These are phyloP conservation scores for Limonius californicus DNA, from an alignment of 1,140 invertebrate genomes.

Conservation along the genomic window DNA sequence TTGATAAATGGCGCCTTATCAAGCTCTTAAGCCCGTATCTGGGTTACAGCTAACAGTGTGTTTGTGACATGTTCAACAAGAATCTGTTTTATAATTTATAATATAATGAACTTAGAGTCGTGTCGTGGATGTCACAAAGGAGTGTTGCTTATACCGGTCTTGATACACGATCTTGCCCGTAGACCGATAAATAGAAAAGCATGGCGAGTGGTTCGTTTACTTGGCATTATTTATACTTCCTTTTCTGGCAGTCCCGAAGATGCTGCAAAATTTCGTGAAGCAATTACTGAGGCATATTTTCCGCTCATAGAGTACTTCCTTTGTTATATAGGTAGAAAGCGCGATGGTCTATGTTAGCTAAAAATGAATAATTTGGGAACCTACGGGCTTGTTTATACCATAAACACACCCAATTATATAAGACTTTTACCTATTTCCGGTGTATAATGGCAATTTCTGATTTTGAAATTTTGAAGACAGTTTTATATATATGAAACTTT, in stretches of 20 bases:
- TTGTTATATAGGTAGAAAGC: background rate
- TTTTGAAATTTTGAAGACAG: too few relatives aligned
- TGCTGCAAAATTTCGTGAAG: background rate
- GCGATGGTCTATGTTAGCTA: background rate
- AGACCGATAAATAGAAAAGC: too few relatives aligned
- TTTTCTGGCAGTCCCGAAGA: background rate
- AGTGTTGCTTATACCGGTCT: background rate
- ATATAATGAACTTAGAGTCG: background rate
- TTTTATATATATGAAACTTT: too few relatives aligned
- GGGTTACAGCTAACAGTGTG: background rate
- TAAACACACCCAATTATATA: too few relatives aligned
- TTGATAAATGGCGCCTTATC: background rate
- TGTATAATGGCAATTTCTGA: too few relatives aligned
- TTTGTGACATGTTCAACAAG: conserved; percentile 1
- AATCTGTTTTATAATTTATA: conserved; percentile 2
- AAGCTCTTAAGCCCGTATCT: background rate
- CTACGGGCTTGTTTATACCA: background rate
- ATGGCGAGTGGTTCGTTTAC: background rate
- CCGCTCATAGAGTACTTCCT: background rate
- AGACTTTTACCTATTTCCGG: too few relatives aligned
- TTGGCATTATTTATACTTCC: background rate
- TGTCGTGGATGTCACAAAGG: background rate
- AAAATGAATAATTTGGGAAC: background rate
- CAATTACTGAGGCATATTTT: background rate
- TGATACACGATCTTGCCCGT: background rate